Conservation (phyloP, 2,888 invertebrate genomes). For the Amorpha juglandis region DNA sequence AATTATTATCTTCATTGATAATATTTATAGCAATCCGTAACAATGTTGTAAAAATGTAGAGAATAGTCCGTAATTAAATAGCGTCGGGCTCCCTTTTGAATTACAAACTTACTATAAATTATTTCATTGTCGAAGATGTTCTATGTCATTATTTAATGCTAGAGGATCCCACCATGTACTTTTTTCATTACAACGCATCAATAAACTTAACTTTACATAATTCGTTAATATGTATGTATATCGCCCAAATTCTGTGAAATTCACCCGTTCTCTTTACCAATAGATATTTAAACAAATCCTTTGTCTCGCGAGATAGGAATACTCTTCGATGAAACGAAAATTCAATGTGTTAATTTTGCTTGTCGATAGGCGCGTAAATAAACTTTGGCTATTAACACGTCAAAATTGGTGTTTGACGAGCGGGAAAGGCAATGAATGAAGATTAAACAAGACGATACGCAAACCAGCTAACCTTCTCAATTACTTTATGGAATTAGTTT, state of each 20-base stretch:
- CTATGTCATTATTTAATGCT: too few species aligned
- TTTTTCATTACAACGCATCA: too few species aligned
- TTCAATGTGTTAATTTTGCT: conserved; percentile 65
- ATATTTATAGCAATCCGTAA: too few species aligned
- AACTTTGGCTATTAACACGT: conserved; percentile 78
- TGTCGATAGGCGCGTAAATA: conserved; percentile 68
- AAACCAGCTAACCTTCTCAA: conserved; percentile 67
- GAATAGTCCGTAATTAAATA: too few species aligned
- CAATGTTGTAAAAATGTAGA: too few species aligned
- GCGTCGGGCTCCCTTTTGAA: too few species aligned
- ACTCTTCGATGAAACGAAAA: conserved; percentile 37
- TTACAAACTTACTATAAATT: too few species aligned
- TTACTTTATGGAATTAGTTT: conserved; percentile 78
- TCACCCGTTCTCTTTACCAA: neutral
- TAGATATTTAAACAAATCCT: neutral
- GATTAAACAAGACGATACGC: conserved; percentile 78
- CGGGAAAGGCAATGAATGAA: conserved; percentile 73
- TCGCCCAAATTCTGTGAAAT: conserved; percentile 1
- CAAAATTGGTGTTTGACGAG: conserved; percentile 78
- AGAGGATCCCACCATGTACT: too few species aligned
- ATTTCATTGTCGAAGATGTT: too few species aligned
- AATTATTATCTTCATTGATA: too few species aligned
- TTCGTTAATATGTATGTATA: neutral
- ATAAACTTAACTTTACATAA: too few species aligned
- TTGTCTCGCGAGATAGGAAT: conserved; percentile 12